Conservation (phyloP, 35 echinoderm and acorn worm species). For the Amphiura filiformis region DNA sequence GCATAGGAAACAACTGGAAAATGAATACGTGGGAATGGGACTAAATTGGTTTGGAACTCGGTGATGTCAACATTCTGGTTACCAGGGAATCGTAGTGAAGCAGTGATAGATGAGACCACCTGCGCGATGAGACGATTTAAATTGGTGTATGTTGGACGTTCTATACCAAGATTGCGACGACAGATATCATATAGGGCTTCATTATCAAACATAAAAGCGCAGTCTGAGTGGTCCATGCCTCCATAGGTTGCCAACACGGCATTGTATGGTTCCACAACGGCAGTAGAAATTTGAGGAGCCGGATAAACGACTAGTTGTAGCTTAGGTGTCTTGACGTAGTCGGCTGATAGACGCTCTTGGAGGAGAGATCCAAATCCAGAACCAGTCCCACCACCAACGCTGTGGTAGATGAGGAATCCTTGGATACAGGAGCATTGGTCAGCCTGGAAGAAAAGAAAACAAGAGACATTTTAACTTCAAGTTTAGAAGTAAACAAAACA, state of each 20-base stretch:
- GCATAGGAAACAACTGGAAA: slow-evolving; percentile 27
- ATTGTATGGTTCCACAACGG: slow-evolving; percentile 89
- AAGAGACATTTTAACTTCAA: background rate
- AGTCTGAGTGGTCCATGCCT: slow-evolving; percentile 84
- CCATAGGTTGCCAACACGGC: slow-evolving; percentile 77
- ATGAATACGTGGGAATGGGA: slow-evolving; percentile 40
- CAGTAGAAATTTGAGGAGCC: slow-evolving; percentile 63
- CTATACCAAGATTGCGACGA: slow-evolving; percentile 69
- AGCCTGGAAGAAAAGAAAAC: background rate
- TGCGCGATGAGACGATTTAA: slow-evolving; percentile 87
- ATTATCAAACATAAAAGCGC: slow-evolving; percentile 94
- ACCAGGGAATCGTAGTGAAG: slow-evolving; percentile 45
- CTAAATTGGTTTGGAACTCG: slow-evolving; percentile 69
- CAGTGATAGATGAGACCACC: slow-evolving; percentile 74
- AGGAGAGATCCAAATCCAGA: background rate
- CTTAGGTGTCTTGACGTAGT: slow-evolving; percentile 45
- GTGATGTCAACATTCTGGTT: slow-evolving; percentile 56
- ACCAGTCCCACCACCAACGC: background rate
- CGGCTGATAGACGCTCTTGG: background rate
- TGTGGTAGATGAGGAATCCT: background rate
- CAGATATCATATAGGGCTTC: slow-evolving; percentile 94
- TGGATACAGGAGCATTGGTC: background rate
- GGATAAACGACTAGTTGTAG: slow-evolving; percentile 76
- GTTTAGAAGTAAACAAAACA: too few species aligned
- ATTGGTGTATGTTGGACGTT: slow-evolving; percentile 83